A percentile compares a stretch with the other conserved stretches of the same genome.
phyloP scores from a whole-genome alignment of 2,888 invertebrate species.

The Bombylius discolor region DNA sequence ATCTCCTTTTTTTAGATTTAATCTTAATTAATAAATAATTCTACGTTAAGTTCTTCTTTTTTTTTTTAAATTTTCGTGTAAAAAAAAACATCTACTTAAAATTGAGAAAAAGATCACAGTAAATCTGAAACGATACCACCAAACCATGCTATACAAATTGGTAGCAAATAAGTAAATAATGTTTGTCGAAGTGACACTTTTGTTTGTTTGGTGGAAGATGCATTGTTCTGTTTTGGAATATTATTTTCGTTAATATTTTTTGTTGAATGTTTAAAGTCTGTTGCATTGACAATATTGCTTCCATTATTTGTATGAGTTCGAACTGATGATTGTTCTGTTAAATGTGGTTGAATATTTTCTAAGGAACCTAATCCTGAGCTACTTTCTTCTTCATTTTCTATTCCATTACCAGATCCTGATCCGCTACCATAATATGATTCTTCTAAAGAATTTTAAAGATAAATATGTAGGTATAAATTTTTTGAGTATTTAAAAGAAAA shows the following conservation, averaged over 20 bases:
- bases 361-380: conserved; percentile 33
- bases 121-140: conserved; percentile 69
- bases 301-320: conserved; percentile 18
- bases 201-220: conserved; percentile 12
- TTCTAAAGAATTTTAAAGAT: conserved; percentile 32
- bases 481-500: neutral
- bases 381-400: conserved; percentile 37
- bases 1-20: neutral
- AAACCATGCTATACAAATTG: conserved; percentile 75
- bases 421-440: conserved; percentile 50
- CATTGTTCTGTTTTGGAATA: conserved; percentile 12
- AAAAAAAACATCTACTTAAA: neutral
- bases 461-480: no score
- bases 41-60: neutral
- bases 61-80: neutral
- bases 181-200: conserved; percentile 24
- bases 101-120: conserved; percentile 49
- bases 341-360: conserved; percentile 18
- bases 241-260: conserved; percentile 16
- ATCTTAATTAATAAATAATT: neutral
- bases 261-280: conserved; percentile 15
- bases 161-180: conserved; percentile 61
- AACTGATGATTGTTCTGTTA: conserved; percentile 11
- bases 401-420: conserved; percentile 57
- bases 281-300: conserved; percentile 15